phyloP scores from a whole-genome alignment of 1,140 invertebrate genomes.

The Drosophila tani region DNA sequence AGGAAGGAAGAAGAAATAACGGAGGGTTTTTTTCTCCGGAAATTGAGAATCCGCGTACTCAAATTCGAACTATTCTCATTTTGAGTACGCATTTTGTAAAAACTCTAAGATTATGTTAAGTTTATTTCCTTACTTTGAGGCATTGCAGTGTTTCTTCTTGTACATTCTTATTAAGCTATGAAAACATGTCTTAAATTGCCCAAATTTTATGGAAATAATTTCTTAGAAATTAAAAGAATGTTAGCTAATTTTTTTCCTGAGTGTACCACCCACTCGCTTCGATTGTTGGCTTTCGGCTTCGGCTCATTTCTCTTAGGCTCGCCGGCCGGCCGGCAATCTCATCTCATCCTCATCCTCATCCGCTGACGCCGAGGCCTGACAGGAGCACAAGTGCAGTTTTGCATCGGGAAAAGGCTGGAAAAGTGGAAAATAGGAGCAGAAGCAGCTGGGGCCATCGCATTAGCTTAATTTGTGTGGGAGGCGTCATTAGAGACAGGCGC shows the following conservation, averaged over 20 bases:
- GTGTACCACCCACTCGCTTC: constrained; percentile 40
- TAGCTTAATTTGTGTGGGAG: constrained; percentile 78
- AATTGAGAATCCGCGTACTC: too few species aligned
- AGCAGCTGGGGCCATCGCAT: constrained; percentile 60
- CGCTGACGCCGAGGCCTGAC: constrained; percentile 49
- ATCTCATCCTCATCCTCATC: constrained; percentile 47
- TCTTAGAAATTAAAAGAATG: not conserved
- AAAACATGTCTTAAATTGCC: too few species aligned
- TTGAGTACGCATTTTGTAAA: too few species aligned
- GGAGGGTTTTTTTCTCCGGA: too few species aligned
- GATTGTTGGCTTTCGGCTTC: constrained; percentile 73
- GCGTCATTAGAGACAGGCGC: constrained; percentile 65
- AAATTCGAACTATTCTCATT: too few species aligned
- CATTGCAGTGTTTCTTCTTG: too few species aligned
- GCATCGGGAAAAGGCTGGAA: constrained; percentile 15
- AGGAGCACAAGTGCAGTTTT: constrained; percentile 72
- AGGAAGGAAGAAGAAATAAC: too few species aligned
- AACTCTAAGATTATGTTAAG: too few species aligned
- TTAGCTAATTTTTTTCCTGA: not conserved
- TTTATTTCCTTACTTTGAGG: too few species aligned
- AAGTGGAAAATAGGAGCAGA: constrained; percentile 16
- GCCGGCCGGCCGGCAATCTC: constrained; percentile 23
- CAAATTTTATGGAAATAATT: not conserved
- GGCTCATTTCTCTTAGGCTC: constrained; percentile 72
- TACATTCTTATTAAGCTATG: too few species aligned